phyloP scores from a whole-genome alignment of 2,797 vertebrate genomes.

The Enteromius radiatus region DNA sequence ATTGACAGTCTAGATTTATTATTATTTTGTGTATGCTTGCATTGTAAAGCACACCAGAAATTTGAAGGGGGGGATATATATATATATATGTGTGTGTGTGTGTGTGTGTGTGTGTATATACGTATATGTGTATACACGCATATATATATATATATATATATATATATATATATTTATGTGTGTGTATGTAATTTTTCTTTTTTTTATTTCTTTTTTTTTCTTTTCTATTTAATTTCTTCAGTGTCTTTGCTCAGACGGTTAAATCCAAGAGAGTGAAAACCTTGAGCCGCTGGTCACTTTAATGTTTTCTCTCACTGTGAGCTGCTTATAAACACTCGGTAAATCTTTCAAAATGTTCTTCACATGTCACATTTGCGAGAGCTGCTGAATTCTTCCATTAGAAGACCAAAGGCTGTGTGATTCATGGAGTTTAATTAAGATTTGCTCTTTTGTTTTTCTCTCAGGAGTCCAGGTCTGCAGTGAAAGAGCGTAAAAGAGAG shows the following conservation, averaged over 20 bases:
- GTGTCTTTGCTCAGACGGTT: background rate
- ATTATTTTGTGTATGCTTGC: background rate
- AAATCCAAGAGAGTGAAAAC: slow-evolving; percentile 8
- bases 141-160: too few relatives aligned
- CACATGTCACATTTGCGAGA: background rate
- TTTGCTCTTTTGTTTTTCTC: slow-evolving; percentile 29
- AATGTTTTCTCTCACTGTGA: slow-evolving; percentile 8
- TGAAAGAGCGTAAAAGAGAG: slow-evolving; percentile 73
- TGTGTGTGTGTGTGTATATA: too few relatives aligned
- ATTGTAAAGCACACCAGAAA: background rate
- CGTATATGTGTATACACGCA: too few relatives aligned
- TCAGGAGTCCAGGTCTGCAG: slow-evolving; percentile 82
- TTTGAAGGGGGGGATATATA: background rate
- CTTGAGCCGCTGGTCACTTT: background rate
- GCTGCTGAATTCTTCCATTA: background rate
- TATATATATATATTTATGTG: too few relatives aligned
- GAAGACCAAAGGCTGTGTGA: slow-evolving; percentile 19
- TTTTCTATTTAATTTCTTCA: background rate
- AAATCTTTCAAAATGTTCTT: slow-evolving; percentile 9
- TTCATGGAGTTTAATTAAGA: slow-evolving; percentile 41
- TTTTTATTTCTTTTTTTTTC: too few relatives aligned
- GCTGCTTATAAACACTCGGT: background rate
- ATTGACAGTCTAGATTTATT: background rate
- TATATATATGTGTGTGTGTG: too few relatives aligned
- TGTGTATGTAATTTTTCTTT: too few relatives aligned